phyloP scores from a whole-genome alignment of 2,797 vertebrate genomes.

The Intellagama lesueurii region DNA sequence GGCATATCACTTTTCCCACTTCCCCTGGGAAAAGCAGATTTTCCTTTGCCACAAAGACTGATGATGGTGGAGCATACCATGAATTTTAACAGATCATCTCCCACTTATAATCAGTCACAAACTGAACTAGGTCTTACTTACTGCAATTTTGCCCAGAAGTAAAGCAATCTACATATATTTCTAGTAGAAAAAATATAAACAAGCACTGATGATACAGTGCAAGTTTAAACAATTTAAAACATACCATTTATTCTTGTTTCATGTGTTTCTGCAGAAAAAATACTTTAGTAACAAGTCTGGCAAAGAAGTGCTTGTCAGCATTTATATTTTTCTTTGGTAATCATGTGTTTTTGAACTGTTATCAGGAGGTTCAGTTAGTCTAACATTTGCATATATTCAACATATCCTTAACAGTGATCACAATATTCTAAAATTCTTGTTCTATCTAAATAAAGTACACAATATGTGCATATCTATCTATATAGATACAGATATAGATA shows the following conservation, averaged over 20 bases:
- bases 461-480: neutral
- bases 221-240: neutral
- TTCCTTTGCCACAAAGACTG: neutral
- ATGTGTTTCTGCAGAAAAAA: neutral
- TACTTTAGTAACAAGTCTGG: neutral
- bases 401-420: neutral
- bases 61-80: neutral
- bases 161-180: neutral
- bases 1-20: neutral
- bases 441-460: neutral
- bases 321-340: neutral
- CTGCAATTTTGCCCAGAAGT: neutral
- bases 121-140: neutral
- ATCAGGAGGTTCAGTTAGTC: neutral
- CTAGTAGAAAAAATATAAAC: neutral
- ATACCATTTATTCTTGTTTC: neutral
- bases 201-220: neutral
- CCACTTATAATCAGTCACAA: neutral
- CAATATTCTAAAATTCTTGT: neutral
- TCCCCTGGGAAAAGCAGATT: neutral
- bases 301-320: neutral
- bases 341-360: conserved; percentile 5
- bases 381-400: neutral
- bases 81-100: neutral
- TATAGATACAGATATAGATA: too few species aligned